phyloP scores from a whole-genome alignment of 2,888 invertebrate species.

The Ornithoptera priamus region DNA sequence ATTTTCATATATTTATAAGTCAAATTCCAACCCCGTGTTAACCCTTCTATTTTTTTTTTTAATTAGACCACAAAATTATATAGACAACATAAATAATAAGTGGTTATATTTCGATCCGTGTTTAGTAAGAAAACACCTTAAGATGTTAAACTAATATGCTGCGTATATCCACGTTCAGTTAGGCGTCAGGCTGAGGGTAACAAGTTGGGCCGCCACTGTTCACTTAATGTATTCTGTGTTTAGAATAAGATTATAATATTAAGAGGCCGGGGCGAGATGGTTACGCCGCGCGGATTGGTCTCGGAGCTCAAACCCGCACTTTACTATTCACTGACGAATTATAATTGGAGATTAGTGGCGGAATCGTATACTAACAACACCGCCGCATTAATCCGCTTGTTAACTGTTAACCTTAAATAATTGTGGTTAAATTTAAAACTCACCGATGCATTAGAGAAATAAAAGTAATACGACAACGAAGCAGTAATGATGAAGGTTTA shows the following conservation, averaged over 20 bases:
- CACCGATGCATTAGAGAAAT: too few species aligned
- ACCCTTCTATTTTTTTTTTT: too few species aligned
- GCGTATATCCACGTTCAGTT: constrained; percentile 26
- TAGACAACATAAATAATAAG: too few species aligned
- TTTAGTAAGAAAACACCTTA: constrained; percentile 12
- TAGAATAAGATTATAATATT: constrained; percentile 78
- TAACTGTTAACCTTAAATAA: constrained; percentile 12
- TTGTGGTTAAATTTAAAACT: neutral
- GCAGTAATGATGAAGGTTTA: too few species aligned
- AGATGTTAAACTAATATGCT: constrained; percentile 25
- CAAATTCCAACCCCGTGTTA: too few species aligned
- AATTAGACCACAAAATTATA: too few species aligned
- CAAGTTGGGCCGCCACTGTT: constrained; percentile 46
- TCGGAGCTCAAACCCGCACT: constrained; percentile 43
- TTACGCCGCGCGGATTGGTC: constrained; percentile 40
- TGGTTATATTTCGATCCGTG: neutral
- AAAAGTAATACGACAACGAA: too few species aligned
- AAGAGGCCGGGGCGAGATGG: constrained; percentile 54
- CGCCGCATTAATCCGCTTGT: constrained; percentile 28
- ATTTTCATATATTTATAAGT: too few species aligned
- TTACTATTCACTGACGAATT: constrained; percentile 57
- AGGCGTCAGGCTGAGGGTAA: constrained; percentile 39
- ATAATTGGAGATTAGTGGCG: constrained; percentile 63
- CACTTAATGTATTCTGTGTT: constrained; percentile 74
- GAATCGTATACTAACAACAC: constrained; percentile 31